Evolutionary conservation across 2,888 invertebrate species (phyloP).

Genomic region (Melitaea athalia): DNA sequence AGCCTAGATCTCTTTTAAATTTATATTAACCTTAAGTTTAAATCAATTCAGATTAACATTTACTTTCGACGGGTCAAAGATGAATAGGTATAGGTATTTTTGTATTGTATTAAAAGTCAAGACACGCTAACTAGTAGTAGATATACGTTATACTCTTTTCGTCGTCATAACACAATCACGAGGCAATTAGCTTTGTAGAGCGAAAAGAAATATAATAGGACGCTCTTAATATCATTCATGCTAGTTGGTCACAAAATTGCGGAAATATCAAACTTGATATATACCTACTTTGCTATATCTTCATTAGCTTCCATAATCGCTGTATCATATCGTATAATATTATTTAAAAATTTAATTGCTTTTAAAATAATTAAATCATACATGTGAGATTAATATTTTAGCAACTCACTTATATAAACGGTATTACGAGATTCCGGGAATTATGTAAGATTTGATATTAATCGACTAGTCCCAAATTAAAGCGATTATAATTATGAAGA

Average conservation of each 20-base stretch:
- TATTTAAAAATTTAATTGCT: constrained; percentile 19
- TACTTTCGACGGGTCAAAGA: too few relatives aligned
- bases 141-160: neutral
- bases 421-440: constrained; percentile 28
- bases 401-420: constrained; percentile 29
- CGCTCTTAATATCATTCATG: constrained; percentile 22
- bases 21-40: too few relatives aligned
- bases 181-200: constrained; percentile 13
- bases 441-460: constrained; percentile 19
- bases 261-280: constrained; percentile 16
- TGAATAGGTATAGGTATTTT: too few relatives aligned
- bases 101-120: neutral
- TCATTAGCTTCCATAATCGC: neutral
- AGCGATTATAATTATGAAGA: neutral
- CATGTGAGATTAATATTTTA: constrained; percentile 18
- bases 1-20: too few relatives aligned
- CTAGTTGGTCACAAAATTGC: constrained; percentile 25
- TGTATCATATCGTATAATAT: constrained; percentile 16
- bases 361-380: constrained; percentile 24
- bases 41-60: too few relatives aligned
- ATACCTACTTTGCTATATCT: neutral
- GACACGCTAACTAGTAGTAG: too few relatives aligned
- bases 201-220: constrained; percentile 22
- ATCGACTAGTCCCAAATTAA: neutral
- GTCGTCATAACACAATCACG: neutral